A percentile compares a stretch with the other conserved stretches of the same genome.
phyloP scores from a whole-genome alignment of 1,140 invertebrate genomes.

The Vanessa atalanta region DNA sequence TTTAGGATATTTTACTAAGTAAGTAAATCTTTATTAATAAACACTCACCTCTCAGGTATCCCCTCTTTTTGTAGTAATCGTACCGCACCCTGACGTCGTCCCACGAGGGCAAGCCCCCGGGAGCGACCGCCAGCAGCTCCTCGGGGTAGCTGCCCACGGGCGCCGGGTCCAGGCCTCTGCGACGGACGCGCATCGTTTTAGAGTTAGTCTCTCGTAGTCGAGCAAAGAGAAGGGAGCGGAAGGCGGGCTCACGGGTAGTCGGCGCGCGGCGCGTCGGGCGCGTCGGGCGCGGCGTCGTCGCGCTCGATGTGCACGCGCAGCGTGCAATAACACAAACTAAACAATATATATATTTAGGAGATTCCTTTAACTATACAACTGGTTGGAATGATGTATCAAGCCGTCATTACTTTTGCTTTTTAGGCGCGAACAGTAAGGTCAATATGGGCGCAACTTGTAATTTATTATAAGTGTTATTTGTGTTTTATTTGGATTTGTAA shows the following conservation, averaged over 20 bases:
- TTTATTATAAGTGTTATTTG: too few relatives aligned
- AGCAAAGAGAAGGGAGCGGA: too few relatives aligned
- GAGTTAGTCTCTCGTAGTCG: too few relatives aligned
- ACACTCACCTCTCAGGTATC: constrained; percentile 85
- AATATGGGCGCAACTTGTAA: too few relatives aligned
- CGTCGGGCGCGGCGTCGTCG: constrained; percentile 59
- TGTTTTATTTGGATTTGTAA: too few relatives aligned
- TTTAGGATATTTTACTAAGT: too few relatives aligned
- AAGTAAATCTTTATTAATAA: neutral
- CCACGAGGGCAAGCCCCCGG: constrained; percentile 88
- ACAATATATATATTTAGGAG: too few relatives aligned
- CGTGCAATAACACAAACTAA: too few relatives aligned
- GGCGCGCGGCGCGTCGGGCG: constrained; percentile 45
- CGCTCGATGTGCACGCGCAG: constrained; percentile 87
- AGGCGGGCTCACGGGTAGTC: constrained; percentile 49
- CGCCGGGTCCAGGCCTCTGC: constrained; percentile 83
- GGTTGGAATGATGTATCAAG: too few relatives aligned
- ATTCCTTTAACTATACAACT: too few relatives aligned
- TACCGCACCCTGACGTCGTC: constrained; percentile 91
- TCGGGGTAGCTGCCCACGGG: constrained; percentile 89
- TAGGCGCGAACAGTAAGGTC: too few relatives aligned
- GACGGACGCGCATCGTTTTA: neutral
- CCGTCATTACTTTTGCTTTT: too few relatives aligned
- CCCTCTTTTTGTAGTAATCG: constrained; percentile 92
- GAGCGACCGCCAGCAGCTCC: constrained; percentile 86